Evolutionary conservation across 2,797 vertebrate species (phyloP), one percentile per base, ranked within the genome.

Genomic region (Mus caroli): DNA sequence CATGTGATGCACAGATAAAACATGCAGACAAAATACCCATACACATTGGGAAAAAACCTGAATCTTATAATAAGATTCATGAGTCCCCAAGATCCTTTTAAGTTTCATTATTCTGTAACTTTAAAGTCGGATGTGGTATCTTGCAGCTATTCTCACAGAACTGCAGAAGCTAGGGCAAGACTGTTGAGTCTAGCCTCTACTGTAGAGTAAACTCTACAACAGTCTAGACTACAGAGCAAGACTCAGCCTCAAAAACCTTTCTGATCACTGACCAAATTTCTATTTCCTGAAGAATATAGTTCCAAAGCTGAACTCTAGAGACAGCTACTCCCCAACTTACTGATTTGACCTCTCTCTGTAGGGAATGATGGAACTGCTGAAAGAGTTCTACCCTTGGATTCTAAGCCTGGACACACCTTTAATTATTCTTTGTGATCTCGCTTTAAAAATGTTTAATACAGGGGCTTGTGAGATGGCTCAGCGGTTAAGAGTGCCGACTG

Each of bases 211-310:
- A 71, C 13, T 52, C 64, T 52, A 52, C 6, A n/a, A n/a, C 8
- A 24, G 43, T 85, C 82, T 67, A 31, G 7, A 50, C 40, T 87
- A 87, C 34, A 87, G 13, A 87, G 85, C n/a, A 87, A 87, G 34
- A 87, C 50, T 34, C 22, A 54, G 50, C 40, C 46, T 71, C 64
- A 71, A 54, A 28, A 67, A 69, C 52, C 12, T 37, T 69, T 67
- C 84, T 31, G 88, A 85, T 67, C 80, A 94, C 71, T 26, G 11
- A 4, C 64, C 50, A 93, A 95, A 67, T 40, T 10, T 60, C 60
- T 93, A 14, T 91, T 92, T 92, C 31, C 54, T 69, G 73, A 88
- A 88, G 58, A 94, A 69, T 83, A 93, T 69, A 8, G 12, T 15
- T 67, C 24, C 17, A 62, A 84, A 88, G 83, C 22, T 83, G 22